Percentiles rank a stretch among this genome's conserved stretches.
These are phyloP conservation scores for Periophthalmodon schlosseri DNA, from an alignment of 2,113 vertebrate genomes.

Conservation along the genomic window DNA sequence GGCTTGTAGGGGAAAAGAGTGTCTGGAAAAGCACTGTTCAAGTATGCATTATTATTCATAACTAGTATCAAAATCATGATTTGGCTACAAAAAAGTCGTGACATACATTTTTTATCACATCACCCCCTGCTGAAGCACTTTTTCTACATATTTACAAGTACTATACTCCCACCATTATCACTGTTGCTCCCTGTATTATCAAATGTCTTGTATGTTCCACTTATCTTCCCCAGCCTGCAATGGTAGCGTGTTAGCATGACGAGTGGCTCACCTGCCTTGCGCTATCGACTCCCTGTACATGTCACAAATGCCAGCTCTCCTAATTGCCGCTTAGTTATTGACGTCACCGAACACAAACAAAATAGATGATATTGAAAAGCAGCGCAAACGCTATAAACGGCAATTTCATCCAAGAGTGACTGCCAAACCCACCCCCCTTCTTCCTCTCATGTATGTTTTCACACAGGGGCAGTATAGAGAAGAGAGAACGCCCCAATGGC, in stretches of 20 bases:
- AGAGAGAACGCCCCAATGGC: constrained; percentile 44
- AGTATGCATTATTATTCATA: too few species aligned
- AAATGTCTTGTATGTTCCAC: neutral
- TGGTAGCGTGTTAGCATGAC: neutral
- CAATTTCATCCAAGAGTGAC: constrained; percentile 21
- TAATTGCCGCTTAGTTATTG: constrained; percentile 48
- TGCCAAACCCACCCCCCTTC: constrained; percentile 15
- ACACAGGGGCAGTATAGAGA: constrained; percentile 31
- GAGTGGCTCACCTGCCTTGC: constrained; percentile 13
- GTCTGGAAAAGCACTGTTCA: too few species aligned
- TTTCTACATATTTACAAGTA: too few species aligned
- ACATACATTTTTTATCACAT: too few species aligned
- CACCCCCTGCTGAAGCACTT: too few species aligned
- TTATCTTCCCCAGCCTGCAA: neutral
- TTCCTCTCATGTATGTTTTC: constrained; percentile 50
- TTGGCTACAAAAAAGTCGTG: too few species aligned
- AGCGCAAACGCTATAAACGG: constrained; percentile 40
- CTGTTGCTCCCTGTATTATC: too few species aligned
- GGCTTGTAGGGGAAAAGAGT: too few species aligned
- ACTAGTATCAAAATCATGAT: too few species aligned
- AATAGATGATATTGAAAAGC: constrained; percentile 46
- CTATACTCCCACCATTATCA: too few species aligned
- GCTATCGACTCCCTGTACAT: constrained; percentile 9
- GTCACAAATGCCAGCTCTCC: constrained; percentile 21
- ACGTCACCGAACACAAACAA: constrained; percentile 44